Percentiles rank a stretch among this genome's conserved stretches.
Conservation (phyloP, 2,888 invertebrate genomes). For the Fabriciana adippe region DNA sequence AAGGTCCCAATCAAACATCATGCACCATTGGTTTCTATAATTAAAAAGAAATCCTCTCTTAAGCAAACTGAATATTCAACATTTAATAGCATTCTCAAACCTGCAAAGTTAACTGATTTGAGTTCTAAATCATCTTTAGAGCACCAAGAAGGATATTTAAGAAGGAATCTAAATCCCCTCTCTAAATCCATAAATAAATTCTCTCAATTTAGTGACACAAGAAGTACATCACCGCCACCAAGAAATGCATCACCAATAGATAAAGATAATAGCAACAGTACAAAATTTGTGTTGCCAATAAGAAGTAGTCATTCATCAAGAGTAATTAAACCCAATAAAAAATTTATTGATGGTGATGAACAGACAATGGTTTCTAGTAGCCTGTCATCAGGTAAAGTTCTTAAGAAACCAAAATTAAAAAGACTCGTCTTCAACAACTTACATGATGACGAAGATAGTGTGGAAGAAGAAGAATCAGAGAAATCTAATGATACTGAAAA, state of each 20-base stretch:
- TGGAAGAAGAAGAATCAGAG: constrained; percentile 60
- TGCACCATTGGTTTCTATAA: constrained; percentile 83
- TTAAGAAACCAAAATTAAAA: constrained; percentile 77
- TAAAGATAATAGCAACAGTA: constrained; percentile 55
- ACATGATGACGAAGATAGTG: constrained; percentile 60
- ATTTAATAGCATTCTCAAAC: constrained; percentile 83
- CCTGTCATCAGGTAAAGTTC: constrained; percentile 66
- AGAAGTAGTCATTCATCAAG: constrained; percentile 93
- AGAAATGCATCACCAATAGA: constrained; percentile 68
- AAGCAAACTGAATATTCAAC: constrained; percentile 81
- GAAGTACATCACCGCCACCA: constrained; percentile 76
- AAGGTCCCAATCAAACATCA: constrained; percentile 82
- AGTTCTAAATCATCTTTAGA: constrained; percentile 81
- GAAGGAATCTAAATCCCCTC: constrained; percentile 73
- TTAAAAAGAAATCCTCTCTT: constrained; percentile 83
- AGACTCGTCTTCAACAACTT: constrained; percentile 73
- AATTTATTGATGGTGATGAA: constrained; percentile 88
- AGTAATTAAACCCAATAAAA: constrained; percentile 93
- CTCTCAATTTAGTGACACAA: constrained; percentile 70
- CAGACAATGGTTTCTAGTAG: constrained; percentile 56
- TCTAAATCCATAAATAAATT: constrained; percentile 77
- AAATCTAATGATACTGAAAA: constrained; percentile 63
- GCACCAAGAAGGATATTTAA: constrained; percentile 74
- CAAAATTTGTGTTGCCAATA: constrained; percentile 89
- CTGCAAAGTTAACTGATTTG: constrained; percentile 84